Evolutionary conservation across 2,113 vertebrate species (phyloP).

Genomic region (Irena cyanogastra): DNA sequence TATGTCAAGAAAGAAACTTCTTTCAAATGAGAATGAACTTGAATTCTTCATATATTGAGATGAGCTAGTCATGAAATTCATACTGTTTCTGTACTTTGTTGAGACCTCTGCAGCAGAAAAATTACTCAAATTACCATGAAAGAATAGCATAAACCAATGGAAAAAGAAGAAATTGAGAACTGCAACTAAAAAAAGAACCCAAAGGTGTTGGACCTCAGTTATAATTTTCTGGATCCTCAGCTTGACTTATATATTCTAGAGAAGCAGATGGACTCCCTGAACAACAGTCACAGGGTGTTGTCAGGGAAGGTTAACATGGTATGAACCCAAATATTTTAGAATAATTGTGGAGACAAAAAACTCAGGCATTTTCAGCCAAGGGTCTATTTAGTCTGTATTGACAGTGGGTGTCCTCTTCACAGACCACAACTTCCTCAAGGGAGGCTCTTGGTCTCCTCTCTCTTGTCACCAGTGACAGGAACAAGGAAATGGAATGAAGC

Average conservation of each 20-base stretch:
- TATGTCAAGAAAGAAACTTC: not conserved
- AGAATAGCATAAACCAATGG: not conserved
- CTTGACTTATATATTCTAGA: not conserved
- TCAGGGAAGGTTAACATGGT: not conserved
- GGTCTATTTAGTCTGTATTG: not conserved
- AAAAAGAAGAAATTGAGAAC: not conserved
- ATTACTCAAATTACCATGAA: not conserved
- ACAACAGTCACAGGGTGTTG: not conserved
- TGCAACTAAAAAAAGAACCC: not conserved
- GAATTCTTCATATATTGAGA: not conserved
- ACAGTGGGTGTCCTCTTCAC: fast-evolving
- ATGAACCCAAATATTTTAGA: not conserved
- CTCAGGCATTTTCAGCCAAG: not conserved
- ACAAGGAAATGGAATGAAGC: not conserved
- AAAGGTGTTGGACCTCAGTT: not conserved
- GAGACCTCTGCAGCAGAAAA: not conserved
- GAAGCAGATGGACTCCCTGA: not conserved
- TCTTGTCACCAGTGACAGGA: not conserved
- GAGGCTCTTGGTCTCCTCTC: not conserved
- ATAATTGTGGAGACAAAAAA: not conserved
- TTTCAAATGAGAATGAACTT: not conserved
- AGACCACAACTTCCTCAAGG: not conserved
- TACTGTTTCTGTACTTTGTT: not conserved
- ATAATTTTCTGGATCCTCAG: not conserved
- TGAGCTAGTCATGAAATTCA: fast-evolving